Evolutionary conservation across 2,113 vertebrate species (phyloP), one percentile per base, ranked within the genome.

Genomic region (Martes martes): DNA sequence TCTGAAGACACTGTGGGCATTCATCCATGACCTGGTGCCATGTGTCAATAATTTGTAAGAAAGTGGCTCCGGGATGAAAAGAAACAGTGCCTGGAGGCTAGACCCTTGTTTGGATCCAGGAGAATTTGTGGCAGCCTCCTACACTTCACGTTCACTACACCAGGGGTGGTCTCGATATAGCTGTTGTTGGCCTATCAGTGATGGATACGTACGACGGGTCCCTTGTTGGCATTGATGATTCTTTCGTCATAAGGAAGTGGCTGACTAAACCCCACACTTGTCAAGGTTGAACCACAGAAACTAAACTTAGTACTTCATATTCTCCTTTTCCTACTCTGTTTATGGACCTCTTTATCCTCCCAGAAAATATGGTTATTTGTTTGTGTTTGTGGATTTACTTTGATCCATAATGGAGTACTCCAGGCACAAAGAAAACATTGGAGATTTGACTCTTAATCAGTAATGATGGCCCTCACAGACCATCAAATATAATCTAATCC

Each of bases 311-410:
- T 57, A 18, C 57, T 85, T 93, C 26, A 4, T 21, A 55, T 7
- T 95, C 31, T 45, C 3, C 16, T 74, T 78, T 93, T 79, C 59
- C 50, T 89, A 21, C 39, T 33, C 18, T 28, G 39, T 78, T 65
- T n/a, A 65, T 55, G 59, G 61, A 59, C 10, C n/a, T 36, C 69
- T 97, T 74, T 45, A 45, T 91, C 81, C 26, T 57, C 55, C 81
- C 74, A 93, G 73, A 92, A 92, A 93, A 83, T 42, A 67, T 2
- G 26, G 21, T 26, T 45, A 67, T 84, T 87, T 83, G 19, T 86
- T 97, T 91, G 61, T 83, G 78, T 69, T 95, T 83, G 16, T 95
- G 55, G 89, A 81, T 96, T 96, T 96, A 33, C 80, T 93, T 89
- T 96, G 82, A 88, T 95, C 50, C 28, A 76, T 71, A 91, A 84